Evolutionary conservation across 64 coral and sea anemone species (phyloP).

Genomic region (Pocillopora verrucosa): DNA sequence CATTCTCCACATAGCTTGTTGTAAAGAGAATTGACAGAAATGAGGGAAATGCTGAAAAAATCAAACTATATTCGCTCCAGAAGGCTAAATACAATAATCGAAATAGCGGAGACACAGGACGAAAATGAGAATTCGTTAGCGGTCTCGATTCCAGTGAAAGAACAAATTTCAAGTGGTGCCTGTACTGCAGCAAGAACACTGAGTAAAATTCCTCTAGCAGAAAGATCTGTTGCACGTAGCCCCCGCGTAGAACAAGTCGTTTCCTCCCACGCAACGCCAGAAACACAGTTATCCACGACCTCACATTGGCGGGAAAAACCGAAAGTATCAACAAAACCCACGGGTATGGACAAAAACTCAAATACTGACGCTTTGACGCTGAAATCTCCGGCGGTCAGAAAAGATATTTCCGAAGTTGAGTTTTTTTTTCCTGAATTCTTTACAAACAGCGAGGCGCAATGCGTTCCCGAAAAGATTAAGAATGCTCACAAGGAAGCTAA

Average conservation of each 20-base stretch:
- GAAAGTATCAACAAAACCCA: neutral
- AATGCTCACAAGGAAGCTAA: neutral
- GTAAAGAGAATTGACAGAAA: neutral
- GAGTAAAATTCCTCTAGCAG: neutral
- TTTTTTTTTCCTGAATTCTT: constrained; percentile 21
- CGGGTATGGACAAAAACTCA: neutral
- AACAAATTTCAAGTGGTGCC: neutral
- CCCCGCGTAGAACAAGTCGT: neutral
- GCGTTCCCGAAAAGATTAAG: too few species aligned
- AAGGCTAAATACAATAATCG: neutral
- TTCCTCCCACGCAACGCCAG: constrained; percentile 5
- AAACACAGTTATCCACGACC: neutral
- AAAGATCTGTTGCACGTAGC: neutral
- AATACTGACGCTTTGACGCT: neutral
- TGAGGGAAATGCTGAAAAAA: constrained; percentile 9
- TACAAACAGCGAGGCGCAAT: neutral
- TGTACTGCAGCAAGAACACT: neutral
- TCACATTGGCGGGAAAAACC: constrained; percentile 17
- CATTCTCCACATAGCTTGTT: too few species aligned
- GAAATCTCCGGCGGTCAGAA: neutral
- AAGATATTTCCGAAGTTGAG: neutral
- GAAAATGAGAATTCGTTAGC: constrained; percentile 18
- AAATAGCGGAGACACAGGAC: neutral
- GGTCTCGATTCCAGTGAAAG: neutral
- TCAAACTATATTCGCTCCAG: neutral